Evolutionary conservation across 92 coral and sea anemone genomes (phyloP).

Genomic region (Parazoanthus darwini): DNA sequence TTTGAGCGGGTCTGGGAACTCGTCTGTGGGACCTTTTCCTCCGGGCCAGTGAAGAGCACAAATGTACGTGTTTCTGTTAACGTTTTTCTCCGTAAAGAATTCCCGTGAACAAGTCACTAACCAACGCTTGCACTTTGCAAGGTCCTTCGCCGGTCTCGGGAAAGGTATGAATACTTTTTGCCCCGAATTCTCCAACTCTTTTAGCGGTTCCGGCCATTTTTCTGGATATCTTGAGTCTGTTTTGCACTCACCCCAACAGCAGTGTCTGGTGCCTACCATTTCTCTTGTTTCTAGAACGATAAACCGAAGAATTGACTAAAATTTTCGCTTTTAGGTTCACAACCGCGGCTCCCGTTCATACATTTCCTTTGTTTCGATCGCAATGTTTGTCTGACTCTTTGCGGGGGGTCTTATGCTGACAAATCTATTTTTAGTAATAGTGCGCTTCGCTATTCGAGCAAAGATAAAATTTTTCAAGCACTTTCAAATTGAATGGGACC

Average conservation of each 20-base stretch:
- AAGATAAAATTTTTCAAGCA: no score
- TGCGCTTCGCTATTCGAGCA: neutral
- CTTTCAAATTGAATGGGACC: no score
- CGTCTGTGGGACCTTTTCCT: constrained; percentile 52
- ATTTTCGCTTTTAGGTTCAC: constrained; percentile 47
- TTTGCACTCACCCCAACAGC: constrained; percentile 46
- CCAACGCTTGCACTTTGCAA: constrained; percentile 56
- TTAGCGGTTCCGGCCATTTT: constrained; percentile 49
- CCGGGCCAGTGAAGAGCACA: constrained; percentile 72
- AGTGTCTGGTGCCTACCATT: neutral
- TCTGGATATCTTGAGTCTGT: constrained; percentile 60
- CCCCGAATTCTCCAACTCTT: constrained; percentile 56
- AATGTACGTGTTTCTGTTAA: constrained; percentile 61
- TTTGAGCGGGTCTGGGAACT: constrained; percentile 6
- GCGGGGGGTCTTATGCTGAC: neutral
- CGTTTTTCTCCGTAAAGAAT: constrained; percentile 44
- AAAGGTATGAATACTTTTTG: constrained; percentile 57
- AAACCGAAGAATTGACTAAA: constrained; percentile 47
- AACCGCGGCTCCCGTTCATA: constrained; percentile 50
- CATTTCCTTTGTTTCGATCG: constrained; percentile 38
- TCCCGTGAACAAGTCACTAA: constrained; percentile 56
- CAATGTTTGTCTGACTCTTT: constrained; percentile 25
- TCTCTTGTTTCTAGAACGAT: constrained; percentile 39
- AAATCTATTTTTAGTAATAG: constrained; percentile 1
- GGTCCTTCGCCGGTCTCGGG: constrained; percentile 50